Percentiles rank a stretch among this genome's conserved stretches.
phyloP scores from a whole-genome alignment of 2,888 invertebrate genomes.

The Oxycera nigricornis region DNA sequence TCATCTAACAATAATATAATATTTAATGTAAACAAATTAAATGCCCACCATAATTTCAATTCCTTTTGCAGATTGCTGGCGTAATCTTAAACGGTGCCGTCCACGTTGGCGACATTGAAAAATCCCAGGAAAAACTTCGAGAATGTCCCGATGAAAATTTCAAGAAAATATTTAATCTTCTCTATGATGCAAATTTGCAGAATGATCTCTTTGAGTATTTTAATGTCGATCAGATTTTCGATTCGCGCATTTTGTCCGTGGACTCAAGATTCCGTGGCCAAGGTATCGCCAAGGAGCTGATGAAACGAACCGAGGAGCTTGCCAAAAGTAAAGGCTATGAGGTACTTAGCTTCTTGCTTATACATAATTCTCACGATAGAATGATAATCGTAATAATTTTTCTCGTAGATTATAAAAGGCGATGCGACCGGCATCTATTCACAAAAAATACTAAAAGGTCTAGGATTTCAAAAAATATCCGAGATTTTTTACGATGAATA shows the following conservation, averaged over 20 bases:
- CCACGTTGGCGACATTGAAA: constrained; percentile 74
- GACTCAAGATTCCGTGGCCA: constrained; percentile 71
- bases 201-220: constrained; percentile 73
- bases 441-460: constrained; percentile 74
- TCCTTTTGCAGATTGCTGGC: constrained; percentile 72
- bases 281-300: constrained; percentile 77
- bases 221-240: constrained; percentile 75
- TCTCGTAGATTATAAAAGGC: constrained; percentile 73
- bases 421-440: constrained; percentile 84
- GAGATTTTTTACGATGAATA: constrained; percentile 76
- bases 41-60: constrained; percentile 1
- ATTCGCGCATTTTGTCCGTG: constrained; percentile 82
- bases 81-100: constrained; percentile 81
- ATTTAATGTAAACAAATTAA: no score
- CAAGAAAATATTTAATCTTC: constrained; percentile 78
- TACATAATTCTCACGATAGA: not conserved
- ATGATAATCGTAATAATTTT: constrained; percentile 4
- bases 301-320: constrained; percentile 70
- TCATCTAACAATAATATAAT: no score
- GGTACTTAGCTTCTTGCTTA: constrained; percentile 61
- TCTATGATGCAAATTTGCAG: constrained; percentile 74
- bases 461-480: constrained; percentile 70
- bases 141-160: constrained; percentile 73
- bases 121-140: constrained; percentile 71
- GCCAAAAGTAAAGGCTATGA: constrained; percentile 74